Conservation (phyloP, 1,140 invertebrate genomes). For the Cherax destructor region DNA sequence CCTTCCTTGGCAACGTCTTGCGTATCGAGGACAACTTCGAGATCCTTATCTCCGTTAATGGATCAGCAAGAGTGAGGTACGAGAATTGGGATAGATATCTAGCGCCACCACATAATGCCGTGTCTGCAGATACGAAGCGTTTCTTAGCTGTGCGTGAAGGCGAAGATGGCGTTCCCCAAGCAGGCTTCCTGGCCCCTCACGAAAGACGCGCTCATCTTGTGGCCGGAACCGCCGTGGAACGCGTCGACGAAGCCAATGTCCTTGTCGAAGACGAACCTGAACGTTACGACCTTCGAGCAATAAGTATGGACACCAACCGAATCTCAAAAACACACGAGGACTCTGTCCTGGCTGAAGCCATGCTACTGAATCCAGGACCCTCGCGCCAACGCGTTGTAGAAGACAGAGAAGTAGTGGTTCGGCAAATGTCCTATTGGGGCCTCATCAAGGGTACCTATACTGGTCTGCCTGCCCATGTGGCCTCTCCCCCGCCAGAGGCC, state of each 20-base stretch:
- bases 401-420: slow-evolving; percentile 51
- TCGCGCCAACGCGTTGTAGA: slow-evolving; percentile 68
- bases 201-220: slow-evolving; percentile 64
- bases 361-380: slow-evolving; percentile 64
- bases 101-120: slow-evolving; percentile 68
- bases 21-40: slow-evolving; percentile 54
- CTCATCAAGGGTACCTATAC: slow-evolving; percentile 67
- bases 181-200: slow-evolving; percentile 57
- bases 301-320: slow-evolving; percentile 53
- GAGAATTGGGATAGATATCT: slow-evolving; percentile 68
- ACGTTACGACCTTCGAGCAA: slow-evolving; percentile 65
- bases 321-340: slow-evolving; percentile 51
- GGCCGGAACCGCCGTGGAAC: slow-evolving; percentile 30
- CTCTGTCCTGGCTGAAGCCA: slow-evolving; percentile 35
- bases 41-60: slow-evolving; percentile 69
- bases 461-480: slow-evolving; percentile 56
- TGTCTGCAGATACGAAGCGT: slow-evolving; percentile 49
- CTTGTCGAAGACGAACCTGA: slow-evolving; percentile 70
- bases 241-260: slow-evolving; percentile 63
- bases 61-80: slow-evolving; percentile 60
- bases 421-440: slow-evolving; percentile 69
- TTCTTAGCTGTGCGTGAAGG: slow-evolving; percentile 53
- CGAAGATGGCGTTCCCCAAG: slow-evolving; percentile 57
- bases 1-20: slow-evolving; percentile 60
- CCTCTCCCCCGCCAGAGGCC: slow-evolving; percentile 54